Evolutionary conservation across 2,797 vertebrate species (phyloP).

Genomic region (Steatocranus sp.): DNA sequence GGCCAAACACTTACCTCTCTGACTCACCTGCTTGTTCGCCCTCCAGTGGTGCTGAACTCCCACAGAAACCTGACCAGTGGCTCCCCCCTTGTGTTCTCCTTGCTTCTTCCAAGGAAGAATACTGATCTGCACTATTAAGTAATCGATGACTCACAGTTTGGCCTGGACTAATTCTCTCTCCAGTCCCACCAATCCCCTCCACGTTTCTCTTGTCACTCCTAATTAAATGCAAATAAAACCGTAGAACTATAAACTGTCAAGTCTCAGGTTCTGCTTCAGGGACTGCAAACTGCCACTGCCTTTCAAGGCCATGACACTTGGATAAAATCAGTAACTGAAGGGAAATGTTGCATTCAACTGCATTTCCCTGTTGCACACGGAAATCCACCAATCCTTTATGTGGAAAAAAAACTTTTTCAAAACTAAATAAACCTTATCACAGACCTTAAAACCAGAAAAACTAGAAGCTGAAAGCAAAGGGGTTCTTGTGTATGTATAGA

Average conservation of each 20-base stretch:
- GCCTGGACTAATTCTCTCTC: background rate
- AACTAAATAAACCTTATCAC: background rate
- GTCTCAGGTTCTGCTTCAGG: background rate
- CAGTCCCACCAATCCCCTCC: background rate
- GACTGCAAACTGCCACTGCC: background rate
- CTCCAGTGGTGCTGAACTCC: background rate
- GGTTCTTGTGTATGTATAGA: background rate
- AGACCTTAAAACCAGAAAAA: background rate
- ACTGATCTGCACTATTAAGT: background rate
- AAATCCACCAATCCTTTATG: background rate
- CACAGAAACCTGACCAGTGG: background rate
- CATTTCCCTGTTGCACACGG: background rate
- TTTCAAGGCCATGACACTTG: background rate
- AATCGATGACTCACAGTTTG: background rate
- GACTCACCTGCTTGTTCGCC: background rate
- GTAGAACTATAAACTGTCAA: background rate
- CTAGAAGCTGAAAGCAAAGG: background rate
- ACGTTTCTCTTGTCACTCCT: background rate
- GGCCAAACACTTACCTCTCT: background rate
- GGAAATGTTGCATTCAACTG: background rate
- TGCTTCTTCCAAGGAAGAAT: background rate
- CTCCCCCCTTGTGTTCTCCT: background rate
- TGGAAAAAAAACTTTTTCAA: background rate
- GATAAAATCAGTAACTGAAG: background rate
- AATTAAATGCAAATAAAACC: background rate